phyloP scores from a whole-genome alignment of 2,113 vertebrate genomes.

The Chlorocebus sabaeus region DNA sequence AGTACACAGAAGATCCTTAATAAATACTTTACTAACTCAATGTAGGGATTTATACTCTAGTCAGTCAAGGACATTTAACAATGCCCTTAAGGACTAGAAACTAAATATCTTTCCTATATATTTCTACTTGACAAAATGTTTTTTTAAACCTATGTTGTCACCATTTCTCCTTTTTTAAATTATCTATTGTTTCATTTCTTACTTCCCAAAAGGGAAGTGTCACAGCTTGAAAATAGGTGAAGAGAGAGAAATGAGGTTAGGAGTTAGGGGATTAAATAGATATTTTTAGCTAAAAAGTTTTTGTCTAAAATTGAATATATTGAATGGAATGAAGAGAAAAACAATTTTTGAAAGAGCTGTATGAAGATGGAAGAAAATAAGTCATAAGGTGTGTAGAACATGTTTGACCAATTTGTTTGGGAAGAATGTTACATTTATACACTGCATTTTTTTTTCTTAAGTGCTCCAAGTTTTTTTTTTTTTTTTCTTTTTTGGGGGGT shows the following conservation, averaged over 20 bases:
- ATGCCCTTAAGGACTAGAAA: background rate
- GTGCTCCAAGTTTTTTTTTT: too few species aligned
- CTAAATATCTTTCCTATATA: background rate
- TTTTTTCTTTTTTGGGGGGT: too few species aligned
- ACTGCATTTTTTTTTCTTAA: background rate
- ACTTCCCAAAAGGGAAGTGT: background rate
- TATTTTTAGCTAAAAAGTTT: background rate
- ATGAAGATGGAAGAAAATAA: background rate
- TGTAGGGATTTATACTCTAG: background rate
- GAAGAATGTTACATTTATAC: slow-evolving; percentile 3
- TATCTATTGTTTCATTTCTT: background rate
- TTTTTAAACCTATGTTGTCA: background rate
- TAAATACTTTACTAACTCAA: background rate
- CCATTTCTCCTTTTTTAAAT: background rate
- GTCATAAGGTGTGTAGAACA: background rate
- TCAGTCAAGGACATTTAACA: background rate
- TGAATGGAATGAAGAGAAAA: background rate
- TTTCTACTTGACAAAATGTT: background rate
- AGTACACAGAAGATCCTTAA: background rate
- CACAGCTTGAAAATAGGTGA: background rate
- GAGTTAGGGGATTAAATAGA: background rate
- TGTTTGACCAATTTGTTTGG: background rate
- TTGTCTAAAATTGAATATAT: background rate
- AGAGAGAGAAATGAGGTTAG: background rate
- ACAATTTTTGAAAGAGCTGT: background rate